A percentile compares a stretch with the other conserved stretches of the same genome.
These are phyloP conservation scores for Pseudopipra pipra DNA, from an alignment of 2,113 vertebrate species.

Conservation along the genomic window DNA sequence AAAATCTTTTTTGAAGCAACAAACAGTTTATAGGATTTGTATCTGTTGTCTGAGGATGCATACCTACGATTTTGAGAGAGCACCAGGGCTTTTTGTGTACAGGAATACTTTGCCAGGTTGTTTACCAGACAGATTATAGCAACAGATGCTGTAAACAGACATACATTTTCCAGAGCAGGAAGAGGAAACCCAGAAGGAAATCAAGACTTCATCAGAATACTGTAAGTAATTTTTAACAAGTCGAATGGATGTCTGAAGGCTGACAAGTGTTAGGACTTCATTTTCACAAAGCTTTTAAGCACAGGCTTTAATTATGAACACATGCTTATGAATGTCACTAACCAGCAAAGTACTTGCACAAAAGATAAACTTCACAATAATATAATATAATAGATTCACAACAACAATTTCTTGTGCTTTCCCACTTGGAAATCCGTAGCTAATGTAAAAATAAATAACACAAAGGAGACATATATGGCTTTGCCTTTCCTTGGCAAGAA, in stretches of 20 bases:
- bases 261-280: not conserved
- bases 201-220: not conserved
- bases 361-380: not conserved
- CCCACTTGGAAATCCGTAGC: not conserved
- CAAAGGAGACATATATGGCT: not conserved
- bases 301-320: constrained; percentile 29
- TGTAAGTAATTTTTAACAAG: constrained; percentile 28
- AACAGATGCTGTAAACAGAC: constrained; percentile 9
- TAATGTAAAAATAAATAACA: not conserved
- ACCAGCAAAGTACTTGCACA: not conserved
- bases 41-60: not conserved
- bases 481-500: not conserved
- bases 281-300: constrained; percentile 16
- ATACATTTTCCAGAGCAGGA: constrained; percentile 27
- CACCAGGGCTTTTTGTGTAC: not conserved
- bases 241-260: not conserved
- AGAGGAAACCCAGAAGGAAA: constrained; percentile 46
- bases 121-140: not conserved
- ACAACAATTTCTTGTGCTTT: not conserved
- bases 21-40: not conserved
- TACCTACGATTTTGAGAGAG: not conserved
- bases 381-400: not conserved
- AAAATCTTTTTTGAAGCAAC: not conserved
- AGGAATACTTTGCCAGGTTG: not conserved
- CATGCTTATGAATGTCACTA: not conserved